Base-by-base conservation (phyloP, 2,797 vertebrate species). In the Rhinophrynus dorsalis region DNA sequence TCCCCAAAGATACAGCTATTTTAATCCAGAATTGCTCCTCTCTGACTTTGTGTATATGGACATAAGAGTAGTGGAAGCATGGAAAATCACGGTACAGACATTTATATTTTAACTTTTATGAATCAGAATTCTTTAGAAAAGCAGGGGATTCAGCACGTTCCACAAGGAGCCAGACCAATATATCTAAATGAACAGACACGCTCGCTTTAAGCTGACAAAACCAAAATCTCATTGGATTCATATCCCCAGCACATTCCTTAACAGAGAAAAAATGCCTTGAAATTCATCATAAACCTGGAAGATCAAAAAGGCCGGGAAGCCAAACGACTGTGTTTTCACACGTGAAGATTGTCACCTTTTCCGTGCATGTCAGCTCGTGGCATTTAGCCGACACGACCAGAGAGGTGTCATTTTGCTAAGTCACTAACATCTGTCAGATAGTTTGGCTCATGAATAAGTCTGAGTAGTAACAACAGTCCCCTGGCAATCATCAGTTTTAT, bases 321-420 rank as follows among this genome's bases (percentile, higher is more conserved):
- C 6, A 18, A 9, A 17, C 23, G 12, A 6, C 45, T 6, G 13
- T 38, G 30, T 30, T 40, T 65, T 42, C 32, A 9, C 50, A 65
- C 24, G 12, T 32, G 15, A 21, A 65, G 33, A 65, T 65, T 54
- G 62, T 55, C 62, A 18, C 62, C 33, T 42, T 54, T n/a, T 38
- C 27, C n/a, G 17, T 9, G 1, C 2, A 11, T 37, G 18, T 35
- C 6, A 30, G 0, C 63, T 4, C 9, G 33, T 23, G 21, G 12
- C 11, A 20, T 0, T 67, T 26, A 58, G 12, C 0, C 27, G 10
- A 9, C 0, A 32, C 18, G 32, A 29, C 21, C 38, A 68, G 44
- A 12, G 6, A 32, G 35, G 50, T 26, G 1, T 2, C 2, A 18
- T 29, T 32, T 32, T 17, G 50, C 6, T 32, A 52, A 52, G 50